phyloP scores from a whole-genome alignment of 2,113 vertebrate genomes.

The Calonectris borealis region DNA sequence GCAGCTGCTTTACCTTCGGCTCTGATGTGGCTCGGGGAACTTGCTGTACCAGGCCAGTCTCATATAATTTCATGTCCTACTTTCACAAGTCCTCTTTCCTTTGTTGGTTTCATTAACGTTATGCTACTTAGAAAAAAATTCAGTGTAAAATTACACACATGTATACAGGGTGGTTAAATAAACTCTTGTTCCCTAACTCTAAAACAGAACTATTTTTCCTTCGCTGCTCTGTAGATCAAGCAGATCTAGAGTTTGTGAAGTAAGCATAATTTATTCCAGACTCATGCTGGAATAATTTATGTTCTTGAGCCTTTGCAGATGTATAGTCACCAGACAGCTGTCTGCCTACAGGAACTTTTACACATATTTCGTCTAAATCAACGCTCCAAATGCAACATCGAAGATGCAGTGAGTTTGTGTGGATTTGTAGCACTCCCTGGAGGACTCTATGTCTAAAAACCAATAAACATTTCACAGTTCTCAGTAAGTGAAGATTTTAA shows the following conservation, averaged over 20 bases:
- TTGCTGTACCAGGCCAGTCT: background rate
- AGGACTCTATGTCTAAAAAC: constrained; percentile 54
- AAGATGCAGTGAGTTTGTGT: constrained; percentile 52
- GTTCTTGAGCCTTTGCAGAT: constrained; percentile 37
- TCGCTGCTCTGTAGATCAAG: background rate
- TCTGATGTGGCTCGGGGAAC: background rate
- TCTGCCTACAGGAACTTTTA: constrained; percentile 65
- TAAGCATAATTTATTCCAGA: constrained; percentile 29
- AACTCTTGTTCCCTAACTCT: background rate
- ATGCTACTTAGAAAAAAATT: background rate
- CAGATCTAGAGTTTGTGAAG: constrained; percentile 16
- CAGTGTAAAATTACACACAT: background rate
- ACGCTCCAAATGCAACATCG: constrained; percentile 37
- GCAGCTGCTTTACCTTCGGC: background rate
- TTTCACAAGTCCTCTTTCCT: background rate
- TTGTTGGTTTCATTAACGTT: background rate
- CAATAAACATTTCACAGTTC: constrained; percentile 57
- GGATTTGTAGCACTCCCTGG: constrained; percentile 70
- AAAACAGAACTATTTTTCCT: background rate
- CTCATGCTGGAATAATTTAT: constrained; percentile 41
- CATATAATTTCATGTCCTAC: background rate
- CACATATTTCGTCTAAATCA: constrained; percentile 65
- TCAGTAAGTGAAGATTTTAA: background rate
- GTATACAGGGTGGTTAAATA: background rate
- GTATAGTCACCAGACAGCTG: constrained; percentile 53